These are phyloP conservation scores for Thermophis baileyi DNA, from an alignment of 2,113 vertebrate species.

Conservation along the genomic window DNA sequence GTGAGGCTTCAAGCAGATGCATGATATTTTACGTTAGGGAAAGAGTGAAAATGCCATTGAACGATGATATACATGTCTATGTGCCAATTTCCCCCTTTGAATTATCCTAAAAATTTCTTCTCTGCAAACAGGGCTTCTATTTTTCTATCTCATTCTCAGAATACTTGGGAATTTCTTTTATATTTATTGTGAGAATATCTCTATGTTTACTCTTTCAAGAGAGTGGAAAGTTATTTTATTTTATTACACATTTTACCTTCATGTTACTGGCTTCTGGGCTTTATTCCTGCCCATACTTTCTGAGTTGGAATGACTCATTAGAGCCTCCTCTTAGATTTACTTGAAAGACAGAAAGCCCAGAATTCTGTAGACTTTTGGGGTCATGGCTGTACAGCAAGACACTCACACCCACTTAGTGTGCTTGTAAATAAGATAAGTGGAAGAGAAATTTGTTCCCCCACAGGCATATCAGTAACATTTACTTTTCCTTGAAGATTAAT, in stretches of 20 bases:
- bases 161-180: not conserved
- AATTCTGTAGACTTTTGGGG: not conserved
- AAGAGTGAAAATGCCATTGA: not conserved
- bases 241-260: not conserved
- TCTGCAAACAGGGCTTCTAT: not conserved
- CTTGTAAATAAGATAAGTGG: not conserved
- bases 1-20: not conserved
- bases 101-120: not conserved
- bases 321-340: not conserved
- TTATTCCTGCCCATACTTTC: not conserved
- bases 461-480: not conserved
- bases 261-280: not conserved
- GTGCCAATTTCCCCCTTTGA: not conserved
- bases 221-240: not conserved
- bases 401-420: not conserved
- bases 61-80: not conserved
- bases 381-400: not conserved
- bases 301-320: not conserved
- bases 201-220: not conserved
- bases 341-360: not conserved
- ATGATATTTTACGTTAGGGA: not conserved
- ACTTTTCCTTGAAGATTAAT: not conserved
- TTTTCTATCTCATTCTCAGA: not conserved
- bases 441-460: not conserved
- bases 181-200: not conserved